These are phyloP conservation scores for Ceyx margarethae DNA, from an alignment of 2,113 vertebrate species.

Conservation along the genomic window DNA sequence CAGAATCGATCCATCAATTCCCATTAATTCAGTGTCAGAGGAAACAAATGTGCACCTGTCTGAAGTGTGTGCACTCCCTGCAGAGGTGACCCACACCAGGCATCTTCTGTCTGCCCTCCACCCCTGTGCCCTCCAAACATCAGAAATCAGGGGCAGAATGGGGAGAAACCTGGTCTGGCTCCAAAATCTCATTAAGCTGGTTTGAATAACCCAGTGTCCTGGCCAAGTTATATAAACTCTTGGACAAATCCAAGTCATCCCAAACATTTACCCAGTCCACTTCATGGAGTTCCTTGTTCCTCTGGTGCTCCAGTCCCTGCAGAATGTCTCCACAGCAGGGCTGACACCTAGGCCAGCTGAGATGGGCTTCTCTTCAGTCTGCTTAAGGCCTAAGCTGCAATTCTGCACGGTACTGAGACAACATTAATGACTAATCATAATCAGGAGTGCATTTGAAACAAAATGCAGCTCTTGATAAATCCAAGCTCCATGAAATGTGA, in stretches of 20 bases:
- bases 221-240: neutral
- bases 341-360: neutral
- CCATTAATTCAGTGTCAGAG: slow-evolving; percentile 21
- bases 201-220: neutral
- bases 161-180: neutral
- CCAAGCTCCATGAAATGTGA: neutral
- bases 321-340: neutral
- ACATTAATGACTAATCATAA: neutral
- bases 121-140: neutral
- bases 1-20: slow-evolving; percentile 26
- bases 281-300: neutral
- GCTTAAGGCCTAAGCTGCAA: neutral
- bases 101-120: neutral
- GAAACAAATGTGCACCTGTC: slow-evolving; percentile 34
- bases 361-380: neutral
- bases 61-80: neutral
- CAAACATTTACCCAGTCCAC: neutral
- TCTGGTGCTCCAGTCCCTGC: neutral
- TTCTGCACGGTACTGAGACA: neutral
- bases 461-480: neutral
- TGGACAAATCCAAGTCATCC: neutral
- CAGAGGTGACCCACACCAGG: neutral
- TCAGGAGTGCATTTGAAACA: neutral
- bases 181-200: neutral
- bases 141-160: neutral